A percentile compares a stretch with the other conserved stretches of the same genome.
phyloP scores from a whole-genome alignment of 2,888 invertebrate genomes.

The Eupsilia transversa region DNA sequence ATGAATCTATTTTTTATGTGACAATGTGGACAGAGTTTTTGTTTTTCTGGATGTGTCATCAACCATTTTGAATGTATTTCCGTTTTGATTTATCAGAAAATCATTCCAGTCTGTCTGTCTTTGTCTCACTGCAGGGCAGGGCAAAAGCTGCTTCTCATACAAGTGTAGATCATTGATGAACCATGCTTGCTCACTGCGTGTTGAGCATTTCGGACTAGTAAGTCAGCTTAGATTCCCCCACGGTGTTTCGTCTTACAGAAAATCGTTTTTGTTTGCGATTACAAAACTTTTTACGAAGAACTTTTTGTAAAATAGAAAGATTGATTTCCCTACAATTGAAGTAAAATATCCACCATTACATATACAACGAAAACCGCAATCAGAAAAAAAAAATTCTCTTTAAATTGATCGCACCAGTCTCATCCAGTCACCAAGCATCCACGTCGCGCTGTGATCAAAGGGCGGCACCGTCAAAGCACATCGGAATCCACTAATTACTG shows the following conservation, averaged over 20 bases:
- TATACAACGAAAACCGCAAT: no score
- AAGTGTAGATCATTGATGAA: neutral
- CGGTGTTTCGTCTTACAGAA: neutral
- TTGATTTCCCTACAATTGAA: neutral
- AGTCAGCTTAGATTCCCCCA: neutral
- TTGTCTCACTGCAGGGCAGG: no score
- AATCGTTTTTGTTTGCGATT: neutral
- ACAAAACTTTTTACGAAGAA: neutral
- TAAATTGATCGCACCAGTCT: neutral
- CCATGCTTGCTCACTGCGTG: neutral
- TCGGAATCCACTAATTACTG: conserved; percentile 81
- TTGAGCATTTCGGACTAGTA: neutral
- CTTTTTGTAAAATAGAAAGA: neutral
- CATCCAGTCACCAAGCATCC: conserved; percentile 35
- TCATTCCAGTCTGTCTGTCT: neutral
- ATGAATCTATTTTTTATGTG: conserved; percentile 68
- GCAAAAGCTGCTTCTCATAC: neutral
- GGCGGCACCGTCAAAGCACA: conserved; percentile 77
- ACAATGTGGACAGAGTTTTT: conserved; percentile 49
- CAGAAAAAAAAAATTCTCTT: neutral
- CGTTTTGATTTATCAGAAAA: neutral
- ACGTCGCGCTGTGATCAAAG: conserved; percentile 74
- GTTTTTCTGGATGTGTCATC: conserved; percentile 51
- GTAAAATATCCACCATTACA: no score
- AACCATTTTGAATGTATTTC: neutral